Percentiles rank a stretch among this genome's conserved stretches.
Conservation (phyloP, 2,113 vertebrate genomes). For the Aepyceros melampus region DNA sequence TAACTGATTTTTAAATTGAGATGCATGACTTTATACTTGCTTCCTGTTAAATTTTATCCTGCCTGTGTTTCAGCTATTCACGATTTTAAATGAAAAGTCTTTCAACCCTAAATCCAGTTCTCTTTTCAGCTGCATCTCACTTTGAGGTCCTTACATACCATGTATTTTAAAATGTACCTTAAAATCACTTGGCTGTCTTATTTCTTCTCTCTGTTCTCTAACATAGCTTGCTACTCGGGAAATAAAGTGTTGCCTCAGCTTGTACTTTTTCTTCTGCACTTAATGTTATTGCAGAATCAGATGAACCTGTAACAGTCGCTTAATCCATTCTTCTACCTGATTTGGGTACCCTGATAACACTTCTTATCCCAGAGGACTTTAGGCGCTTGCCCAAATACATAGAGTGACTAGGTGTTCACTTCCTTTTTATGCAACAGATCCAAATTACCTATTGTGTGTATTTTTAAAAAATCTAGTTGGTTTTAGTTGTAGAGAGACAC, state of each 20-base stretch:
- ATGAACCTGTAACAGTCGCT: neutral
- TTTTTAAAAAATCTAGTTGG: neutral
- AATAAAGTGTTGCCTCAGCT: neutral
- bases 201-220: neutral
- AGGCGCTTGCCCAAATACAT: neutral
- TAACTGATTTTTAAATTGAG: neutral
- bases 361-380: neutral
- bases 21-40: neutral
- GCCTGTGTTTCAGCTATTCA: neutral
- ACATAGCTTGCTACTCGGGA: neutral
- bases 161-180: neutral
- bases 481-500: neutral
- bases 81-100: neutral
- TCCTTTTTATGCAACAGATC: neutral
- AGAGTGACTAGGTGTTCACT: neutral
- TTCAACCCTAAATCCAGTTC: neutral
- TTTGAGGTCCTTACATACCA: neutral
- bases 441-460: neutral
- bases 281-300: neutral
- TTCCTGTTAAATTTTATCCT: neutral
- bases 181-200: neutral
- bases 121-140: neutral
- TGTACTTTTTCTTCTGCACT: neutral
- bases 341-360: neutral
- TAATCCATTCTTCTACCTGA: neutral